phyloP scores from a whole-genome alignment of 1,140 invertebrate genomes.

The Phymorhynchus buccinoides region DNA sequence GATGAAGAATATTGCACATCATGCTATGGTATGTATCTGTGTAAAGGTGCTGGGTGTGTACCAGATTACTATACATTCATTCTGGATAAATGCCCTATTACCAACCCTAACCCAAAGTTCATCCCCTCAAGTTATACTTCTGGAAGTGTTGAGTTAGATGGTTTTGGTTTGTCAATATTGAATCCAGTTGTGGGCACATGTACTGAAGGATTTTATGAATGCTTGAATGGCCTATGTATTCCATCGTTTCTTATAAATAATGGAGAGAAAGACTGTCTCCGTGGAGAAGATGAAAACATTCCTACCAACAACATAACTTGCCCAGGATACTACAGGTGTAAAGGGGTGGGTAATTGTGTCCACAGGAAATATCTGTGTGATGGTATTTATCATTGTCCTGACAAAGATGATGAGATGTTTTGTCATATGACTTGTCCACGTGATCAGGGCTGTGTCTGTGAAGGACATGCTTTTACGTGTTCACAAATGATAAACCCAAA shows the following conservation, averaged over 20 bases:
- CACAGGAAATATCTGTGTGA: constrained; percentile 39
- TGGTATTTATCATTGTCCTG: constrained; percentile 40
- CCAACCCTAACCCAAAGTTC: not conserved
- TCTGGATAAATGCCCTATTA: not conserved
- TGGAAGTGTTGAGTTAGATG: constrained; percentile 26
- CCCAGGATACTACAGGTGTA: constrained; percentile 34
- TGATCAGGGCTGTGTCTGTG: constrained; percentile 13
- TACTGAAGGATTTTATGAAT: constrained; percentile 26
- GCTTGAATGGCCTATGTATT: constrained; percentile 22
- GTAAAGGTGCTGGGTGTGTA: constrained; percentile 22
- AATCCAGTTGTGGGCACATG: not conserved
- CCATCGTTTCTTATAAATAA: constrained; percentile 38
- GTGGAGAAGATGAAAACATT: constrained; percentile 40
- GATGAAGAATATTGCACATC: constrained; percentile 39
- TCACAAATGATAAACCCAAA: not conserved
- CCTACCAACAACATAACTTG: not conserved
- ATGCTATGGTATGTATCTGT: constrained; percentile 18
- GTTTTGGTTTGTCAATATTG: constrained; percentile 33
- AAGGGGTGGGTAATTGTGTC: constrained; percentile 31
- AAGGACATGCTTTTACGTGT: constrained; percentile 38
- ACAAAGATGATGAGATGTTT: constrained; percentile 41
- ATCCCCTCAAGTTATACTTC: not conserved
- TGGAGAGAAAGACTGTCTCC: constrained; percentile 35
- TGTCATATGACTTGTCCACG: constrained; percentile 37
- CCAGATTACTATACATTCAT: not conserved